Base-by-base conservation (phyloP, 2,113 vertebrate genomes). In the Elanus axillaris region DNA sequence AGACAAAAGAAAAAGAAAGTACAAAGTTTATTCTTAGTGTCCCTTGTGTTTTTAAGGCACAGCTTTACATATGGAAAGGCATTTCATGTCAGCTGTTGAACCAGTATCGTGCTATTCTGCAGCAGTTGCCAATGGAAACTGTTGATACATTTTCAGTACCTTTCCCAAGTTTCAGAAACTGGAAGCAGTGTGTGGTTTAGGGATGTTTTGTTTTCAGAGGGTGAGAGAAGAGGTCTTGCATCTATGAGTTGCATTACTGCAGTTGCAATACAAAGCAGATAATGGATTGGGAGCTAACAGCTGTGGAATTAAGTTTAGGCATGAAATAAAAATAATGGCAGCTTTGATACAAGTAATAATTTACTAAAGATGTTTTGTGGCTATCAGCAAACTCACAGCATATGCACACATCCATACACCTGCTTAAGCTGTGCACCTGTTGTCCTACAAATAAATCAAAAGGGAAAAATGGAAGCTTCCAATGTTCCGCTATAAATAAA, bases 61-160 rank as follows among this genome's bases (percentile, higher is more conserved):
- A 95, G 97, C 98, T 99, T 99, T 98, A 98, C 98, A 99, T 98
- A 98, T 98, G 98, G 98, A 97, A 96, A 97, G 97, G 98, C 98
- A 98, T 98, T 98, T 98, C 98, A 96, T 98, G 97, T 98, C 98
- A 98, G 98, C 98, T 97, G 98, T 98, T 98, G 97, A 98, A 66
- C 96, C 45, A 42, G 93, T 96, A 97, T 97, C 98, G 88, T 94
- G 92, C 97, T 97, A 96, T 94, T 97, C 96, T 95, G 93, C 95
- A 93, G 87, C 91, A 96, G 97, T 97, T 96, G 97, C 97, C 88
- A 86, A 77, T 97, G 96, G 96, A 98, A 97, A 98, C 96, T 96
- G 93, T 94, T 94, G 89, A 95, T 96, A 84, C 53, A 92, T 77
- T 79, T 85, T 94, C 92, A 66, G 50, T 58, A 67, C 88, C 86